Evolutionary conservation across 2,113 vertebrate species (phyloP).

Genomic region (Phoxinus phoxinus): DNA sequence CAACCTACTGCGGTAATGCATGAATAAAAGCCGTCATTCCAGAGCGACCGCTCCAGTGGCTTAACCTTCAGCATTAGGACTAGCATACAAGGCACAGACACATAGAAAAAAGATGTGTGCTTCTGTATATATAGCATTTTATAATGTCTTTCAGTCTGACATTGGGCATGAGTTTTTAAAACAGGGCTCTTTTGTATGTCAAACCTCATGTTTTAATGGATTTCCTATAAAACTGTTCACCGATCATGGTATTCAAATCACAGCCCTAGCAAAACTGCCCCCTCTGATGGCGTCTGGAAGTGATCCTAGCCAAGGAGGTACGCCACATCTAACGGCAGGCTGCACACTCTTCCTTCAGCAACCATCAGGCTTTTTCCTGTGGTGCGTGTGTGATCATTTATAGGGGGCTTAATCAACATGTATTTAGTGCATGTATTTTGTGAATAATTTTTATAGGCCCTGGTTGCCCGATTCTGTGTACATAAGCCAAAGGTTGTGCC

Average conservation of each 20-base stretch:
- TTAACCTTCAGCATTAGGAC: constrained; percentile 42
- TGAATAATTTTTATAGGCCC: constrained; percentile 68
- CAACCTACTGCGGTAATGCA: constrained; percentile 21
- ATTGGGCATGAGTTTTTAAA: constrained; percentile 73
- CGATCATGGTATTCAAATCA: constrained; percentile 80
- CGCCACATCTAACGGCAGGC: constrained; percentile 75
- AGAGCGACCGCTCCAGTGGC: constrained; percentile 39
- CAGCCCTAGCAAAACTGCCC: constrained; percentile 71
- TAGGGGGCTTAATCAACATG: constrained; percentile 76
- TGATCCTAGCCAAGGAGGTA: constrained; percentile 71
- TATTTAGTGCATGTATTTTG: constrained; percentile 73
- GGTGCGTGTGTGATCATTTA: constrained; percentile 70
- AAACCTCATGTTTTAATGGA: constrained; percentile 76
- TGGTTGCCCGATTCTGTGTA: constrained; percentile 62
- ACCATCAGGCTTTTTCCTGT: constrained; percentile 72
- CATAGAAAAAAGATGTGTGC: constrained; percentile 54
- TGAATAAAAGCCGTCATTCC: constrained; percentile 47
- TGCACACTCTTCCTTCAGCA: constrained; percentile 67
- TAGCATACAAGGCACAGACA: constrained; percentile 31
- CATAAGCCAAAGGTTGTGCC: constrained; percentile 56
- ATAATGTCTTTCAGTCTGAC: constrained; percentile 71
- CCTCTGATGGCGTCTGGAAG: constrained; percentile 76
- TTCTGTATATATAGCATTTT: constrained; percentile 66
- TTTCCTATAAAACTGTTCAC: constrained; percentile 76
- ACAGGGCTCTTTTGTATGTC: constrained; percentile 78